Evolutionary conservation across 2,113 vertebrate genomes (phyloP).

Genomic region (Mustela nigripes): DNA sequence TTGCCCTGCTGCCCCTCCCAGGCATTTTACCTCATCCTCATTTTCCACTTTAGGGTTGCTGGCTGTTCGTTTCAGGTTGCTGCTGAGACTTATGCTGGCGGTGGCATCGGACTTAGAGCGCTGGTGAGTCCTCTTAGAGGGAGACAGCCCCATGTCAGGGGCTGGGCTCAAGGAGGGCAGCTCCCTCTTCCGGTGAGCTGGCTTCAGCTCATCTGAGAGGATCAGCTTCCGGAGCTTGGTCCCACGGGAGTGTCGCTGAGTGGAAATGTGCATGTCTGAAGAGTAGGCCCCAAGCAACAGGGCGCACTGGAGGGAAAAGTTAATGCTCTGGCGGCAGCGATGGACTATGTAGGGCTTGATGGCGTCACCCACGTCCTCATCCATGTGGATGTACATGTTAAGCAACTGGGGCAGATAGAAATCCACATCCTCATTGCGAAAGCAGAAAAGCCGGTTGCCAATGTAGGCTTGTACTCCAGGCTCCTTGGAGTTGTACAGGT

Average conservation of each 20-base stretch:
- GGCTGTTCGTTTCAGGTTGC: constrained; percentile 96
- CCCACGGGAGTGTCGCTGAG: constrained; percentile 95
- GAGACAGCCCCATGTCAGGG: constrained; percentile 91
- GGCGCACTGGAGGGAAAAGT: constrained; percentile 96
- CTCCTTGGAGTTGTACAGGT: constrained; percentile 98
- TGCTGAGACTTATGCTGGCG: constrained; percentile 94
- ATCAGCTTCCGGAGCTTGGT: constrained; percentile 96
- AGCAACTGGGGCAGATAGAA: constrained; percentile 98
- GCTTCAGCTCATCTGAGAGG: constrained; percentile 96
- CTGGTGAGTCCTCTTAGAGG: constrained; percentile 98
- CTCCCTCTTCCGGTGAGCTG: constrained; percentile 90
- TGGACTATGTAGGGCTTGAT: constrained; percentile 98
- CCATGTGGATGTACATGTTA: constrained; percentile 99
- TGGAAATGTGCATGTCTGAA: constrained; percentile 99
- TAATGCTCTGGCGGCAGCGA: constrained; percentile 97
- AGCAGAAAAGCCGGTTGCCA: constrained; percentile 96
- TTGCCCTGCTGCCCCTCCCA: not conserved
- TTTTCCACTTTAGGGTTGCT: constrained; percentile 99
- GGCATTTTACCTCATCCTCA: constrained; percentile 93
- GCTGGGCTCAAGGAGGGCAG: constrained; percentile 82
- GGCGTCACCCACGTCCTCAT: constrained; percentile 97
- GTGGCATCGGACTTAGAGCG: constrained; percentile 98
- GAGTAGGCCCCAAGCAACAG: constrained; percentile 96
- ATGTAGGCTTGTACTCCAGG: constrained; percentile 98
- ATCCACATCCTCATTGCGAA: constrained; percentile 94